Conservation (phyloP, 2,797 vertebrate genomes). For the Australoheros facetus region DNA sequence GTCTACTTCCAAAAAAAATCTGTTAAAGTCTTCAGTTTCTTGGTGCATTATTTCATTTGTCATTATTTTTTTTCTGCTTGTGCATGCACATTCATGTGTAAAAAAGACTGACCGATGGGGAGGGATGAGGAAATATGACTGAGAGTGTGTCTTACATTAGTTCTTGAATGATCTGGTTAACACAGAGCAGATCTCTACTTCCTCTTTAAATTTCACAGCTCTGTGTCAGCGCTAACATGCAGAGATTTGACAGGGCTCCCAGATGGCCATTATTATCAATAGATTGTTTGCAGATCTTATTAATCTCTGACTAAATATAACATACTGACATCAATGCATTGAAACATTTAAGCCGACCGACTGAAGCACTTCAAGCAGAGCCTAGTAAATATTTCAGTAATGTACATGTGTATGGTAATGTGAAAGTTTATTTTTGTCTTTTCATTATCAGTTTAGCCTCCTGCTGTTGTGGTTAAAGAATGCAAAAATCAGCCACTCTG, state of each 20-base stretch:
- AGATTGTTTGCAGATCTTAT: slow-evolving; percentile 64
- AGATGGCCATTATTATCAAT: slow-evolving; percentile 70
- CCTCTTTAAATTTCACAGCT: slow-evolving; percentile 67
- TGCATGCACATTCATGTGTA: slow-evolving; percentile 13
- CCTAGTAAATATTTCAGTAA: background rate
- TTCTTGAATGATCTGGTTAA: slow-evolving; percentile 56
- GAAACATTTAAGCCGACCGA: slow-evolving; percentile 31
- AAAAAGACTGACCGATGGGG: slow-evolving; percentile 14
- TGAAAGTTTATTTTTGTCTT: background rate
- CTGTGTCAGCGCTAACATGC: slow-evolving; percentile 60
- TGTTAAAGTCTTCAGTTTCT: slow-evolving; percentile 49
- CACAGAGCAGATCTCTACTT: slow-evolving; percentile 64
- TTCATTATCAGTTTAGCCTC: background rate
- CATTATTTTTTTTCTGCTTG: slow-evolving; percentile 23
- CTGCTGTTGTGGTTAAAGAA: background rate
- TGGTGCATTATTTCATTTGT: slow-evolving; percentile 46
- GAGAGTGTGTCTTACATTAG: slow-evolving; percentile 41
- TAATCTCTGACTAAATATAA: slow-evolving; percentile 58
- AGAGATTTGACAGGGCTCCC: slow-evolving; percentile 65
- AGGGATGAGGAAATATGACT: slow-evolving; percentile 29
- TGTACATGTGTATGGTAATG: background rate
- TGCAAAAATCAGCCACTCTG: slow-evolving; percentile 5
- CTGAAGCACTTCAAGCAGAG: slow-evolving; percentile 1
- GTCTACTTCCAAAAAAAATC: slow-evolving; percentile 47
- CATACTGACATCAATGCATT: slow-evolving; percentile 35